A percentile compares a stretch with the other conserved stretches of the same genome.
phyloP scores from a whole-genome alignment of 2,797 vertebrate genomes.

The Buceros bicornis region DNA sequence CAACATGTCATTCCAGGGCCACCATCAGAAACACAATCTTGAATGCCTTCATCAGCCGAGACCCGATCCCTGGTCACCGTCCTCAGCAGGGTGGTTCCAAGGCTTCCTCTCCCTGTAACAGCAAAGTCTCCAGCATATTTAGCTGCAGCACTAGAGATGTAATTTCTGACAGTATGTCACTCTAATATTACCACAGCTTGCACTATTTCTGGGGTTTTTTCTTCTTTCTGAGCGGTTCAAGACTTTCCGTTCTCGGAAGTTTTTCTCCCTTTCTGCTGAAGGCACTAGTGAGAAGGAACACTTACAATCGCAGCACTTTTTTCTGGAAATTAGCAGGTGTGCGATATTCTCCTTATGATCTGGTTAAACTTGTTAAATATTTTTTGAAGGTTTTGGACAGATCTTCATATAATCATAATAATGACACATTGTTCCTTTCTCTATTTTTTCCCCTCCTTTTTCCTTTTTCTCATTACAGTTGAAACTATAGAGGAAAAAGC shows the following conservation, averaged over 20 bases:
- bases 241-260: neutral
- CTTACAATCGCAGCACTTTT: neutral
- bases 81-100: neutral
- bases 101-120: neutral
- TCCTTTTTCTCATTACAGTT: conserved; percentile 74
- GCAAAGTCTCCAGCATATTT: neutral
- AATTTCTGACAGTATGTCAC: neutral
- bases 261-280: neutral
- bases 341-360: neutral
- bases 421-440: conserved; percentile 48
- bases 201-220: neutral
- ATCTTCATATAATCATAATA: neutral
- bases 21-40: neutral
- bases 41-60: neutral
- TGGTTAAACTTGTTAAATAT: neutral
- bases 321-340: neutral
- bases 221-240: neutral
- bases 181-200: neutral
- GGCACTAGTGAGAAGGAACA: neutral
- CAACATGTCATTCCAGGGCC: neutral
- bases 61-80: neutral
- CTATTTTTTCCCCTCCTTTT: conserved; percentile 55
- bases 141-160: neutral
- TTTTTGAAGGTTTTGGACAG: neutral
- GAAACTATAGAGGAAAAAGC: conserved; percentile 85